Base-by-base conservation (phyloP, 2,888 invertebrate genomes). In the Heliconius sara region DNA sequence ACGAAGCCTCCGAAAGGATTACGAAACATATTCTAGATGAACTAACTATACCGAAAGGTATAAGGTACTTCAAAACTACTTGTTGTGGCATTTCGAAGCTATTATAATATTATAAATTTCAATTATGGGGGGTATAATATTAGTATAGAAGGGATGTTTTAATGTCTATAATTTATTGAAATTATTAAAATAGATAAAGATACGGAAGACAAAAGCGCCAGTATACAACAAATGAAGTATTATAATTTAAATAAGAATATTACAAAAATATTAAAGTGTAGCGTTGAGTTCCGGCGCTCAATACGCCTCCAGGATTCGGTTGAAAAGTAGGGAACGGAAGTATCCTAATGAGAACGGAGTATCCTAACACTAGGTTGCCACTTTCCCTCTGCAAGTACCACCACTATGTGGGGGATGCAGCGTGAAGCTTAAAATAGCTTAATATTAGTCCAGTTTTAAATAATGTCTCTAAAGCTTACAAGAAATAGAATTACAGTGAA, bases 1-100 rank as follows among this genome's bases (percentile, higher is more conserved):
- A 65, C 43, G 63, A 75, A 47, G 75, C 65, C 65, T 75, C 47
- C 43, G 65, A 47, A 65, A 75, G 75, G 65, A 66, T 66, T 66
- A 65, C 22, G 16, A 7, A 66, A 65, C 65, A 65, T 13, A 47
- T 27, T 27, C 75, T 47, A 75, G 27, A 60, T 12, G 19, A 34
- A 30, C 57, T 73, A 73, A 7, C 22, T 10, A 39, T 22, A 52
- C 19, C 43, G 47, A 73, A 73, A n/a, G 72, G 60, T 57, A 70
- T 25, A 43, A 27, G n/a, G 9, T 52, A 52, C 47, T 52, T 47
- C n/a, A 70, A 12, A 70, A 25, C 43, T 70, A 70, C 22, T 52
- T 3, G 25, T 43, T n/a, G 39, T 70, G 25, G n/a, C 47, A 27
- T 71, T 71, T 71, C 3, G 3, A 47, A 52, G 10, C 27, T 47